Percentiles rank a stretch among this genome's conserved stretches.
These are phyloP conservation scores for Drosophila watanabei DNA, from an alignment of 1,140 invertebrate genomes.

Conservation along the genomic window DNA sequence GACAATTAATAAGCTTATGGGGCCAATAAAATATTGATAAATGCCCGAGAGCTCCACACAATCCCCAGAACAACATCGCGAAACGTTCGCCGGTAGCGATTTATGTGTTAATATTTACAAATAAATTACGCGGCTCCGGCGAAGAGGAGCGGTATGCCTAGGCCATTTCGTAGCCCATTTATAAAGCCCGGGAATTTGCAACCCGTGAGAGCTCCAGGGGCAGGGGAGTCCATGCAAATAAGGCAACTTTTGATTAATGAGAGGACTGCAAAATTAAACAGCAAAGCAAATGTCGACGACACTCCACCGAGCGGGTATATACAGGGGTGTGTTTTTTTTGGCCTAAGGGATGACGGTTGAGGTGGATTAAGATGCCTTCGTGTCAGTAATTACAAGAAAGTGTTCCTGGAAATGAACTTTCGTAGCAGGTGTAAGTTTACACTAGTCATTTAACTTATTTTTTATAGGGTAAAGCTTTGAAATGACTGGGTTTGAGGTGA, in stretches of 20 bases:
- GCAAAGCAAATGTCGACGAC: constrained; percentile 22
- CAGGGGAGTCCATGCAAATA: constrained; percentile 50
- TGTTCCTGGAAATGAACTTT: not conserved
- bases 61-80: constrained; percentile 33
- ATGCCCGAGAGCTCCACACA: constrained; percentile 42
- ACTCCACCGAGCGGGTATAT: not conserved
- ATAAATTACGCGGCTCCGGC: constrained; percentile 56
- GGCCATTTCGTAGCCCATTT: constrained; percentile 69
- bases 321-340: not conserved
- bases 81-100: constrained; percentile 50
- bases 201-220: not conserved
- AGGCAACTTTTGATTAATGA: constrained; percentile 71
- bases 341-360: not conserved
- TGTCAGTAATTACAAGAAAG: not conserved
- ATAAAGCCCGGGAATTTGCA: constrained; percentile 46
- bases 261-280: constrained; percentile 59
- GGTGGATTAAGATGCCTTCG: constrained; percentile 7
- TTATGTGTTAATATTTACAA: constrained; percentile 72
- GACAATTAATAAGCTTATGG: constrained; percentile 60
- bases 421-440: not conserved
- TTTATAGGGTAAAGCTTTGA: no score
- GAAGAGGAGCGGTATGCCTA: constrained; percentile 33
- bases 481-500: not conserved
- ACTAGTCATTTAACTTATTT: not conserved
- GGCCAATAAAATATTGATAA: constrained; percentile 66